Evolutionary conservation across 1,140 invertebrate genomes (phyloP).

Genomic region (Vanessa tameamea): DNA sequence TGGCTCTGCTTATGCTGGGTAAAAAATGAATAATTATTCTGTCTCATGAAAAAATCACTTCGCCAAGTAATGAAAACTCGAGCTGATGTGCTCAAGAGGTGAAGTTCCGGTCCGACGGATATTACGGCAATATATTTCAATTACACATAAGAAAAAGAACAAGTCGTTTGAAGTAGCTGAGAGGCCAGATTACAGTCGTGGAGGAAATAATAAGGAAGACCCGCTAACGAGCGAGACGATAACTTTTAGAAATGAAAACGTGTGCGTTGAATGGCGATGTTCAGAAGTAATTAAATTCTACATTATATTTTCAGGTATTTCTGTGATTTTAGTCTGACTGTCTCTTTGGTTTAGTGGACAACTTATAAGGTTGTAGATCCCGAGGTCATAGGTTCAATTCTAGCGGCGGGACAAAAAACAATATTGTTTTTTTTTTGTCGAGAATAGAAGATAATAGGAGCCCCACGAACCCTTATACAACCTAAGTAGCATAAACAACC

Average conservation of each 20-base stretch:
- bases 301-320: constrained; percentile 22
- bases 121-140: constrained; percentile 81
- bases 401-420: no score
- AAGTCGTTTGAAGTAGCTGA: constrained; percentile 78
- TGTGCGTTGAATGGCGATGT: constrained; percentile 45
- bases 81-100: constrained; percentile 72
- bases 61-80: constrained; percentile 76
- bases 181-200: constrained; percentile 74
- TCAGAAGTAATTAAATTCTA: constrained; percentile 30
- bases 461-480: no score
- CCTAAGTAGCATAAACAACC: no score
- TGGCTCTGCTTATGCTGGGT: constrained; percentile 49
- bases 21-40: constrained; percentile 77
- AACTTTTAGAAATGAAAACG: constrained; percentile 69
- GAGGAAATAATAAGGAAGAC: constrained; percentile 74
- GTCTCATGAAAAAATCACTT: constrained; percentile 76
- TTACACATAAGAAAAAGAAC: constrained; percentile 80
- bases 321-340: not conserved
- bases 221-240: constrained; percentile 67
- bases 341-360: no score
- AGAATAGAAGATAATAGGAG: no score
- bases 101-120: constrained; percentile 71
- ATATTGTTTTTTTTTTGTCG: no score
- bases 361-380: not conserved
- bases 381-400: no score